Conservation (phyloP, 2,888 invertebrate species). For the Choreutis nemorana region DNA sequence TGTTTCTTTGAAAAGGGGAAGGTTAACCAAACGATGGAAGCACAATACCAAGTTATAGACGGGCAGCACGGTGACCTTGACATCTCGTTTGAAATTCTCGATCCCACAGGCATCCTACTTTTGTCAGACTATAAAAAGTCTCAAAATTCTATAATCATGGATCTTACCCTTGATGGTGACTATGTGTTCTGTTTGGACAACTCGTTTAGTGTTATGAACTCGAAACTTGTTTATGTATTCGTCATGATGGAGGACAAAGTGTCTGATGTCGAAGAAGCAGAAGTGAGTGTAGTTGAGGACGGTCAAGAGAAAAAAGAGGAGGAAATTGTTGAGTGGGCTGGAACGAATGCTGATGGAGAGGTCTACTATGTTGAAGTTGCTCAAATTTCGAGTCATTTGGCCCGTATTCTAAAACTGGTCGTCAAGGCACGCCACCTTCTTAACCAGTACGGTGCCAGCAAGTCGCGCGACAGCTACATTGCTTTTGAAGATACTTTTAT, state of each 20-base stretch:
- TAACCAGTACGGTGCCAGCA: slow-evolving; percentile 74
- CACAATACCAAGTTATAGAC: slow-evolving; percentile 70
- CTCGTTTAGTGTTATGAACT: slow-evolving; percentile 79
- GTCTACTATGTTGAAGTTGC: slow-evolving; percentile 47
- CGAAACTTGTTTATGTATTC: slow-evolving; percentile 84
- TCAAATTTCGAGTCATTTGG: slow-evolving; percentile 69
- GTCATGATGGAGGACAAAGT: slow-evolving; percentile 71
- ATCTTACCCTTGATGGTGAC: slow-evolving; percentile 71
- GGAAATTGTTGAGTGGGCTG: slow-evolving; percentile 39
- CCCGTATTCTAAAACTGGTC: slow-evolving; percentile 69
- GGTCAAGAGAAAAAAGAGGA: slow-evolving; percentile 29
- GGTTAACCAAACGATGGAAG: slow-evolving; percentile 41
- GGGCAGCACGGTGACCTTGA: slow-evolving; percentile 87
- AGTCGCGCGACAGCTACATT: slow-evolving; percentile 82
- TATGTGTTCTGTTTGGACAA: slow-evolving; percentile 90
- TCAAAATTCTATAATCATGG: slow-evolving; percentile 72
- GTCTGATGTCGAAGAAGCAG: slow-evolving; percentile 26
- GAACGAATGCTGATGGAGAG: slow-evolving; percentile 25
- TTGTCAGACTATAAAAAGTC: slow-evolving; percentile 73
- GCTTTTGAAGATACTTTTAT: slow-evolving; percentile 82
- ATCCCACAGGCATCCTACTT: slow-evolving; percentile 69
- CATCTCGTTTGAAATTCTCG: slow-evolving; percentile 76
- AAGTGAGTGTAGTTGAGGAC: slow-evolving; percentile 16
- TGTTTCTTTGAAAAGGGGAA: slow-evolving; percentile 44
- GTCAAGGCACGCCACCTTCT: slow-evolving; percentile 71